phyloP scores from a whole-genome alignment of 2,888 invertebrate genomes.

The Diabrotica balteata region DNA sequence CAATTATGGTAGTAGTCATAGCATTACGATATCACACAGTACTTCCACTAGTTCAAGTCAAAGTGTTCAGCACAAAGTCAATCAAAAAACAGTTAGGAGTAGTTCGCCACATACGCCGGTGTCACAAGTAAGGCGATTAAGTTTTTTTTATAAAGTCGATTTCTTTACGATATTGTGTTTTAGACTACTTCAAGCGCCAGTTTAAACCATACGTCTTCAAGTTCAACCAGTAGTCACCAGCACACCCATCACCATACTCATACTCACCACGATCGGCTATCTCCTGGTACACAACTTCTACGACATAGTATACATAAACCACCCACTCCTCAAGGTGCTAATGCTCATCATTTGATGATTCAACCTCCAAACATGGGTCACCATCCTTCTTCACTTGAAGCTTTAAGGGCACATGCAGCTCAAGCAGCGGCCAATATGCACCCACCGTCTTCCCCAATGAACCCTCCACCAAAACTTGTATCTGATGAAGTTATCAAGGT shows the following conservation, averaged over 20 bases:
- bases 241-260: slow-evolving; percentile 75
- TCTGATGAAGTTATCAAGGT: slow-evolving; percentile 64
- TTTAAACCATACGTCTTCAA: slow-evolving; percentile 61
- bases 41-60: slow-evolving; percentile 72
- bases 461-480: slow-evolving; percentile 39
- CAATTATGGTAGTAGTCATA: slow-evolving; percentile 62
- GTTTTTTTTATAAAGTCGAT: slow-evolving; percentile 3
- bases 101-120: slow-evolving; percentile 54
- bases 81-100: slow-evolving; percentile 57
- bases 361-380: slow-evolving; percentile 72
- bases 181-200: slow-evolving; percentile 57
- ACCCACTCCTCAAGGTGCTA: slow-evolving; percentile 49
- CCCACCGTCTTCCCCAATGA: slow-evolving; percentile 64
- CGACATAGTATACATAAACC: slow-evolving; percentile 59
- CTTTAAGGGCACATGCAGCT: slow-evolving; percentile 77
- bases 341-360: slow-evolving; percentile 69
- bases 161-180: slow-evolving; percentile 11
- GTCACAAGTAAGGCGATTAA: slow-evolving; percentile 39
- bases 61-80: slow-evolving; percentile 64
- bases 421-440: slow-evolving; percentile 67
- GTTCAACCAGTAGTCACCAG: slow-evolving; percentile 58
- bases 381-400: slow-evolving; percentile 69
- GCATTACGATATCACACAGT: slow-evolving; percentile 72
- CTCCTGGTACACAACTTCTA: slow-evolving; percentile 63
- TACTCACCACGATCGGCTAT: slow-evolving; percentile 70